phyloP scores from a whole-genome alignment of 2,797 vertebrate genomes.

The Craterocephalus amniculus region DNA sequence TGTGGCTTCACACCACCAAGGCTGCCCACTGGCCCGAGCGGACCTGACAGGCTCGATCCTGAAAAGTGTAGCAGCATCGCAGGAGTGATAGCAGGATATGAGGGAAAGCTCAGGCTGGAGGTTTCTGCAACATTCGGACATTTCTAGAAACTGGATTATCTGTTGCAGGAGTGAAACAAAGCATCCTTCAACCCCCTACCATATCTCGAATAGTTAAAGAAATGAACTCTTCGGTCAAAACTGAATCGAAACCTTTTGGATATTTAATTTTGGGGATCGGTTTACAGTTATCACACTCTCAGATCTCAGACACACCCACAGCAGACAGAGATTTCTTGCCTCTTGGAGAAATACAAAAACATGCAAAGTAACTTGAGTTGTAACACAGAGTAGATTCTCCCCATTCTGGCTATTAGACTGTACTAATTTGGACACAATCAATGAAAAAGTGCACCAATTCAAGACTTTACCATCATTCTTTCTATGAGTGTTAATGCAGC shows the following conservation, averaged over 20 bases:
- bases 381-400: not conserved
- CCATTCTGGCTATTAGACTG: not conserved
- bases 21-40: slow-evolving; percentile 26
- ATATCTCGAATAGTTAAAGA: slow-evolving; percentile 16
- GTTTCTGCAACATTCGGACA: slow-evolving; percentile 1
- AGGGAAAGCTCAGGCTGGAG: slow-evolving; percentile 3
- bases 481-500: not conserved
- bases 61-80: not conserved
- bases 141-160: slow-evolving; percentile 37
- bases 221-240: slow-evolving; percentile 20
- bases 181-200: not conserved
- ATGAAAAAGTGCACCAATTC: not conserved
- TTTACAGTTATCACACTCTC: not conserved
- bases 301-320: slow-evolving; percentile 41
- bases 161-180: slow-evolving; percentile 1
- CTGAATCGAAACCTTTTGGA: slow-evolving; percentile 25
- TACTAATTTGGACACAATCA: not conserved
- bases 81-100: not conserved
- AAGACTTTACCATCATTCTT: not conserved
- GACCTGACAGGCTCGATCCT: not conserved
- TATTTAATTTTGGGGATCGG: slow-evolving; percentile 9
- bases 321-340: slow-evolving; percentile 9
- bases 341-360: slow-evolving; percentile 16
- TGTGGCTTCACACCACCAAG: slow-evolving; percentile 33
- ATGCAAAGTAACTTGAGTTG: not conserved